A percentile compares a stretch with the other conserved stretches of the same genome.
These are phyloP conservation scores for Himalopsyche kuldschensis DNA, from an alignment of 2,888 invertebrate species.

Conservation along the genomic window DNA sequence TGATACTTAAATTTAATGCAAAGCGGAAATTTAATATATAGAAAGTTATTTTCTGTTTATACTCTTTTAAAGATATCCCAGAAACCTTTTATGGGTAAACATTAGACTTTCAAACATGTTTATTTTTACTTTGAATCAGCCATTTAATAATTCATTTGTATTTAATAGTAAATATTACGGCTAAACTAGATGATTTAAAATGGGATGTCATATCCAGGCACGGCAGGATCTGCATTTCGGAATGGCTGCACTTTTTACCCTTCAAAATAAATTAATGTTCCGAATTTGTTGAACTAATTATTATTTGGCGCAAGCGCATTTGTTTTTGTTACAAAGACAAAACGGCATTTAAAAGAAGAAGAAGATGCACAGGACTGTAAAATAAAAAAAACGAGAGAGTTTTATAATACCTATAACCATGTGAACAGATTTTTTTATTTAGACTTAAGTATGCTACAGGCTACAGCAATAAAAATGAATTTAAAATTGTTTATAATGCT, in stretches of 20 bases:
- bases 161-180: too few relatives aligned
- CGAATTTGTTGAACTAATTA: constrained; percentile 37
- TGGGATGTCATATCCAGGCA: neutral
- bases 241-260: constrained; percentile 7
- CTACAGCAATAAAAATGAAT: too few relatives aligned
- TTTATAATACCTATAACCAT: neutral
- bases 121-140: too few relatives aligned
- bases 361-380: neutral
- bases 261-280: constrained; percentile 25
- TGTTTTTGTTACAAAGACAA: neutral
- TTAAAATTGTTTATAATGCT: too few relatives aligned
- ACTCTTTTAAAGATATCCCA: too few relatives aligned
- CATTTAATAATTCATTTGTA: too few relatives aligned
- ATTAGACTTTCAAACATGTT: too few relatives aligned
- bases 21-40: too few relatives aligned
- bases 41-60: too few relatives aligned
- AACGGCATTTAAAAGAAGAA: neutral
- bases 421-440: neutral
- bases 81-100: too few relatives aligned
- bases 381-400: neutral
- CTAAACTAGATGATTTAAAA: neutral
- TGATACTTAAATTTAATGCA: too few relatives aligned
- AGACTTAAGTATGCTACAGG: too few relatives aligned
- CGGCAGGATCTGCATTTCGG: neutral
- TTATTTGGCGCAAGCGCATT: constrained; percentile 32